Base-by-base conservation (phyloP, 1,140 invertebrate genomes). In the Physella acuta region DNA sequence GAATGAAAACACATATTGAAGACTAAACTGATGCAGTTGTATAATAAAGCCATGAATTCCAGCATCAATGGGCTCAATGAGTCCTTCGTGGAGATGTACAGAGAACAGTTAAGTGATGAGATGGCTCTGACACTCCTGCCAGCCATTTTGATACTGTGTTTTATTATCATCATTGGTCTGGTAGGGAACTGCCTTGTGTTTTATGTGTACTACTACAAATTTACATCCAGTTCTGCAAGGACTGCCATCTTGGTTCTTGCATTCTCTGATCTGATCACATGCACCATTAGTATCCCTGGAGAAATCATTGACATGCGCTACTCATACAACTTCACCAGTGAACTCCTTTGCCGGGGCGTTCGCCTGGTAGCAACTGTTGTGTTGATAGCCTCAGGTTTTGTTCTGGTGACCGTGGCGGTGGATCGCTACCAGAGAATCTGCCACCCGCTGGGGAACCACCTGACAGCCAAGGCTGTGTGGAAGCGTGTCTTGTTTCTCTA, bases 221-320 rank as follows among this genome's bases (percentile, higher is more conserved):
- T 77, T 70, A 72, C 68, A 14, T 56, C 63, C 26, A 75, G 74
- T 58, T 73, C 74, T 14, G 75, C 75, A 0, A 49, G 73, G 1
- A 67, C 68, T 24, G 77, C 76, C 65, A 73, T 79, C 33, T 56
- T 75, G 24, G 71, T 70, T 8, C 61, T 79, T 39, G 76, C 76
- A n/a, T 55, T 65, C 34, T 66, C 74, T 20, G 78, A 79, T 60
- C 28, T 79, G 3, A 34, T 73, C 24, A 70, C 74, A 34, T 75
- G 75, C 49, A 3, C 44, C 1, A 28, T 77, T 30, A 70, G 71
- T 28, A 72, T 77, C 30, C 74, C 78, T 0, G 70, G 73, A 34
- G 80, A 82, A 70, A 74, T 80, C 8, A 67, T 78, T 31, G 79
- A 80, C 56, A 55, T 80, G 17, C 53, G 74, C 26, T 77, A 73